Conservation (phyloP, 92 coral and sea anemone genomes). For the Ricordea florida region DNA sequence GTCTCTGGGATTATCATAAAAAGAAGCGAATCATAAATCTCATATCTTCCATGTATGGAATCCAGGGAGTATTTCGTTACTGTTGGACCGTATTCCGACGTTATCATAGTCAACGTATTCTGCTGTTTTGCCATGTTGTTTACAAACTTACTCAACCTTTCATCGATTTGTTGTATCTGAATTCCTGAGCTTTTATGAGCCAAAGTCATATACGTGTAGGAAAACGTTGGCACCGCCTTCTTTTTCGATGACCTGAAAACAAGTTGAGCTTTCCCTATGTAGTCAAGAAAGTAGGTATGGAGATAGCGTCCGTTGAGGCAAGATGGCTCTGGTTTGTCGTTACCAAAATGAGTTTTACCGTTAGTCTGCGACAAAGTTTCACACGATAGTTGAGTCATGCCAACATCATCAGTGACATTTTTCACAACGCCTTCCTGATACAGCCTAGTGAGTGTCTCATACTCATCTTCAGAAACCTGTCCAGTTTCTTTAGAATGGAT, state of each 20-base stretch:
- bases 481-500: constrained; percentile 24
- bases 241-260: background rate
- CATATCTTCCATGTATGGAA: constrained; percentile 51
- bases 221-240: constrained; percentile 40
- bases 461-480: constrained; percentile 22
- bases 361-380: constrained; percentile 32
- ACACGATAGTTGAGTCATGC: constrained; percentile 64
- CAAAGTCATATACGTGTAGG: constrained; percentile 41
- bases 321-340: background rate
- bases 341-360: background rate
- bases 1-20: constrained; percentile 62
- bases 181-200: constrained; percentile 57
- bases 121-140: constrained; percentile 41
- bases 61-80: constrained; percentile 40
- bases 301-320: constrained; percentile 22
- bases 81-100: constrained; percentile 78
- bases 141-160: constrained; percentile 42
- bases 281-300: constrained; percentile 22
- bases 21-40: constrained; percentile 49
- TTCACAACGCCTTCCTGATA: background rate
- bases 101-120: constrained; percentile 55
- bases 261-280: background rate
- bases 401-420: constrained; percentile 55
- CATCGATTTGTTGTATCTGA: constrained; percentile 47
- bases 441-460: too few species aligned